Evolutionary conservation across 1,140 invertebrate species (phyloP).

Genomic region (Episyrphus balteatus): DNA sequence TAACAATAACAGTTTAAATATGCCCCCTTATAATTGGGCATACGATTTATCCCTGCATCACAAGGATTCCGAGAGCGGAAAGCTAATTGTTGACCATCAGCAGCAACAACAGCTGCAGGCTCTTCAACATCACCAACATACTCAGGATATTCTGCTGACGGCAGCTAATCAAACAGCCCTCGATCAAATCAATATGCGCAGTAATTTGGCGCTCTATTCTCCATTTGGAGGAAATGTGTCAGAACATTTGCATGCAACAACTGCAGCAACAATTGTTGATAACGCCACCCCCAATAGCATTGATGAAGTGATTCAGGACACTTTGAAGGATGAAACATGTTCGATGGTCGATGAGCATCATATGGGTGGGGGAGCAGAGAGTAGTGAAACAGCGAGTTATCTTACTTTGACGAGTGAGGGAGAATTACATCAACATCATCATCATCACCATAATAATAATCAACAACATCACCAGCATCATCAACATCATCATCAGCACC

Average conservation of each 20-base stretch:
- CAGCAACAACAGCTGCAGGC: constrained; percentile 1
- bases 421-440: constrained; percentile 23
- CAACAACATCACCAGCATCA: neutral
- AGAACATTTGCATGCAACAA: constrained; percentile 8
- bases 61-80: constrained; percentile 6
- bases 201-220: constrained; percentile 26
- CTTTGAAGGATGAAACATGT: constrained; percentile 29
- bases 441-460: constrained; percentile 9
- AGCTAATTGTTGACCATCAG: neutral
- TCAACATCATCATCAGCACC: constrained; percentile 12
- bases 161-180: constrained; percentile 12
- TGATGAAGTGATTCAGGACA: constrained; percentile 34
- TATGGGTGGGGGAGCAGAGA: constrained; percentile 3
- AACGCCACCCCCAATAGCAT: constrained; percentile 20
- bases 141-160: constrained; percentile 8
- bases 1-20: neutral
- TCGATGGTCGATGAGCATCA: constrained; percentile 19
- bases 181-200: constrained; percentile 27
- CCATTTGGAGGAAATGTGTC: constrained; percentile 14
- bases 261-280: constrained; percentile 17
- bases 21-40: constrained; percentile 7
- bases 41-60: constrained; percentile 11
- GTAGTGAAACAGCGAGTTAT: constrained; percentile 14
- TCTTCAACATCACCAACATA: constrained; percentile 11
- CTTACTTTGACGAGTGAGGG: constrained; percentile 25